Conservation (phyloP, 2,113 vertebrate species). For the Equus quagga region DNA sequence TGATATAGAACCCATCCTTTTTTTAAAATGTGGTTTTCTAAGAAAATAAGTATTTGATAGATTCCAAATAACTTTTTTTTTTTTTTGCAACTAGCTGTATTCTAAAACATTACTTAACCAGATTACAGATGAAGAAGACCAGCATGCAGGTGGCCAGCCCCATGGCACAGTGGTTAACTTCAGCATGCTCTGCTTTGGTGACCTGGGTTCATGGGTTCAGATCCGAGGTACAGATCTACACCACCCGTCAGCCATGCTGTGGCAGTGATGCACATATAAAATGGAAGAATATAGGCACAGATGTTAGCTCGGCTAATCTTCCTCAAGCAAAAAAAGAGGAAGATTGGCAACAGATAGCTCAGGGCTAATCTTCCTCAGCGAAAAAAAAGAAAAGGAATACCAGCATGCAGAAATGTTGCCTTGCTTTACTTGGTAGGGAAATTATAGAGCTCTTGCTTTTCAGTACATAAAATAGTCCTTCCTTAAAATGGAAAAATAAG, state of each 20-base stretch:
- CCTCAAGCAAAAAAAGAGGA: no score
- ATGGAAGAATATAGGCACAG: no score
- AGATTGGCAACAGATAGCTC: no score
- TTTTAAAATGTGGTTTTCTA: conserved; percentile 29
- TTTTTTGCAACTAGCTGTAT: conserved; percentile 23
- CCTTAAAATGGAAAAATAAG: conserved; percentile 37
- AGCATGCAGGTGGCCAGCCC: not conserved
- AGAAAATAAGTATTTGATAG: not conserved
- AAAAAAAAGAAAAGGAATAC: not conserved
- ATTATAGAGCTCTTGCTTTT: not conserved
- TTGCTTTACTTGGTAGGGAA: not conserved
- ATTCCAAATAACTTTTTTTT: not conserved
- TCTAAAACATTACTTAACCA: not conserved
- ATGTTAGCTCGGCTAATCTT: no score
- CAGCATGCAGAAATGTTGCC: not conserved
- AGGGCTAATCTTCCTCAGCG: no score
- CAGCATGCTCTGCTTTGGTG: no score
- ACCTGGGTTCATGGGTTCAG: no score
- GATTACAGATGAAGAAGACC: not conserved
- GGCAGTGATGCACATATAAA: no score
- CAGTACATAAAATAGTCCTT: not conserved
- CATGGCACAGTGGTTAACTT: no score
- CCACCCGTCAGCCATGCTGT: no score
- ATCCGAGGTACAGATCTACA: no score
- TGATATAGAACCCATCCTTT: not conserved